These are phyloP conservation scores for Bemisia tabaci DNA, from an alignment of 1,140 invertebrate genomes.

Conservation along the genomic window DNA sequence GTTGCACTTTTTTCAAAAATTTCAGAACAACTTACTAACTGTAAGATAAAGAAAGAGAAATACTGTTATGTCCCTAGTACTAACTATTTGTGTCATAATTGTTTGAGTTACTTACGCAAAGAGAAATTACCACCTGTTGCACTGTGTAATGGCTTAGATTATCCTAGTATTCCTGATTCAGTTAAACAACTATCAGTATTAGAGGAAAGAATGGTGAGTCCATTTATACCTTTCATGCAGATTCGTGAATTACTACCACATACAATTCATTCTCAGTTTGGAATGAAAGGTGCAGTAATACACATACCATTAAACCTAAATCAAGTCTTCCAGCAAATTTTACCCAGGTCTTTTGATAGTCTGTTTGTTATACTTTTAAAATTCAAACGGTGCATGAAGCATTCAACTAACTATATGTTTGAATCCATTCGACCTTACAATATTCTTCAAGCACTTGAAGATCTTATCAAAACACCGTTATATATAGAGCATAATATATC, in stretches of 20 bases:
- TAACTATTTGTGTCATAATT: not conserved
- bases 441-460: not conserved
- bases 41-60: not conserved
- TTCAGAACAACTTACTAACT: not conserved
- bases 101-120: not conserved
- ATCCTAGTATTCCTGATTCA: not conserved
- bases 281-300: not conserved
- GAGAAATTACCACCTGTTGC: not conserved
- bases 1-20: not conserved
- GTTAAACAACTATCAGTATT: not conserved
- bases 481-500: not conserved
- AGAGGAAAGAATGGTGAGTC: constrained; percentile 5
- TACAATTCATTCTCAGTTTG: not conserved
- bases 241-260: not conserved
- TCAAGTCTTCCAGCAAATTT: not conserved
- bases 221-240: constrained; percentile 2
- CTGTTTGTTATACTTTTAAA: not conserved
- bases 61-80: not conserved
- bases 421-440: not conserved
- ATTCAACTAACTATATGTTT: not conserved
- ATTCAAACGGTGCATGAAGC: not conserved
- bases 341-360: not conserved
- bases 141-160: not conserved
- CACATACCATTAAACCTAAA: constrained; percentile 1
- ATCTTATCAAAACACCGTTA: not conserved